Percentiles rank a stretch among this genome's conserved stretches.
Conservation (phyloP, 2,113 vertebrate genomes). For the Gavialis gangeticus region DNA sequence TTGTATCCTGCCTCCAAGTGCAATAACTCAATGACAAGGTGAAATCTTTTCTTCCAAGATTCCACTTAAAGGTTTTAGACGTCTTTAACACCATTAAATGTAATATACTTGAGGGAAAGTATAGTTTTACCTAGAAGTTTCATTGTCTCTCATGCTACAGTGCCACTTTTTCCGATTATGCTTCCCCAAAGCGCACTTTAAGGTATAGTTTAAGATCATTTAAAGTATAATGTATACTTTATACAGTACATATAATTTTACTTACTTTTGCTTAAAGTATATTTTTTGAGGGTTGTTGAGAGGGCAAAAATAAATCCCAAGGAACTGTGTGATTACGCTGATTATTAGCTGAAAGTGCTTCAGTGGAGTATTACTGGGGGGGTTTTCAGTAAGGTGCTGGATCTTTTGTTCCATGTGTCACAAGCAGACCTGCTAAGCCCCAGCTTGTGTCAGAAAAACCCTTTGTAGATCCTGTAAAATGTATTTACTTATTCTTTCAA, state of each 20-base stretch:
- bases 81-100: constrained; percentile 47
- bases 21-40: not conserved
- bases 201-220: constrained; percentile 58
- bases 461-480: not conserved
- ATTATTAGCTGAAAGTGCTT: constrained; percentile 32
- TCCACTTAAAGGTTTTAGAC: constrained; percentile 24
- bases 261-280: constrained; percentile 57
- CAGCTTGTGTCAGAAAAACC: constrained; percentile 14
- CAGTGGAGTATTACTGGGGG: not conserved
- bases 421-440: not conserved
- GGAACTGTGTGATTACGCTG: constrained; percentile 8
- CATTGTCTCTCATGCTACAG: constrained; percentile 23
- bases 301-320: constrained; percentile 59
- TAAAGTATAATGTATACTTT: constrained; percentile 64
- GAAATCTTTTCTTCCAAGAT: not conserved
- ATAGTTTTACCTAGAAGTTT: constrained; percentile 52
- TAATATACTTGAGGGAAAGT: constrained; percentile 46
- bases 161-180: constrained; percentile 56
- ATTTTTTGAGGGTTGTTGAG: constrained; percentile 18
- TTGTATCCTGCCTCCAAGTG: constrained; percentile 1
- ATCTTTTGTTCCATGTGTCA: constrained; percentile 1
- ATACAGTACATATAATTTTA: constrained; percentile 56
- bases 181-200: constrained; percentile 65
- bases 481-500: not conserved
- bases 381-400: not conserved